phyloP scores from a whole-genome alignment of 2,797 vertebrate species.

The Pipistrellus pipistrellus region DNA sequence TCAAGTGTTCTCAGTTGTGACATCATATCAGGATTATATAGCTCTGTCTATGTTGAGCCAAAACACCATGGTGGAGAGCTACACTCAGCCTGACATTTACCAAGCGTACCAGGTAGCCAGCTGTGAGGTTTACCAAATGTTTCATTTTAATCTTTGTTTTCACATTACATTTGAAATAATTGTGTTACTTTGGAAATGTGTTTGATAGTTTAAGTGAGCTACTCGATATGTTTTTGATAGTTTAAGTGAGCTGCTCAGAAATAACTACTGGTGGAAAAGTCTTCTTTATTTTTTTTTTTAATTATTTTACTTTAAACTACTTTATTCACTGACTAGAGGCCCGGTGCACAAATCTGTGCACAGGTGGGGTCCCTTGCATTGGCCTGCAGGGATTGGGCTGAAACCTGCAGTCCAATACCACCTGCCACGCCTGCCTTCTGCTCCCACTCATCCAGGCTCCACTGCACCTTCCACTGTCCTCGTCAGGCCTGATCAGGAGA shows the following conservation, averaged over 20 bases:
- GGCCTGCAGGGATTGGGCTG: too few relatives aligned
- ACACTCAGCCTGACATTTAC: background rate
- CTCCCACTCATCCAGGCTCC: too few relatives aligned
- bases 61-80: background rate
- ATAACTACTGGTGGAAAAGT: background rate
- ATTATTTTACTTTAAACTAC: background rate
- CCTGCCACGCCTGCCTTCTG: too few relatives aligned
- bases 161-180: background rate
- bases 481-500: too few relatives aligned
- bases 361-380: too few relatives aligned
- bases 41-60: constrained; percentile 21
- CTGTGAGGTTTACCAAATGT: background rate
- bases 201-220: background rate
- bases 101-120: background rate
- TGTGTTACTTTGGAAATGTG: background rate
- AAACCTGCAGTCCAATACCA: too few relatives aligned
- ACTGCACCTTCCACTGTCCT: too few relatives aligned
- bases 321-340: background rate
- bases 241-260: background rate
- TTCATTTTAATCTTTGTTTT: constrained; percentile 16
- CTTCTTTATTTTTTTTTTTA: background rate
- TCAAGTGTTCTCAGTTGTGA: constrained; percentile 55
- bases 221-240: background rate
- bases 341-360: too few relatives aligned
- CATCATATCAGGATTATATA: constrained; percentile 42